phyloP scores from a whole-genome alignment of 2,113 vertebrate genomes.

The Morone saxatilis region DNA sequence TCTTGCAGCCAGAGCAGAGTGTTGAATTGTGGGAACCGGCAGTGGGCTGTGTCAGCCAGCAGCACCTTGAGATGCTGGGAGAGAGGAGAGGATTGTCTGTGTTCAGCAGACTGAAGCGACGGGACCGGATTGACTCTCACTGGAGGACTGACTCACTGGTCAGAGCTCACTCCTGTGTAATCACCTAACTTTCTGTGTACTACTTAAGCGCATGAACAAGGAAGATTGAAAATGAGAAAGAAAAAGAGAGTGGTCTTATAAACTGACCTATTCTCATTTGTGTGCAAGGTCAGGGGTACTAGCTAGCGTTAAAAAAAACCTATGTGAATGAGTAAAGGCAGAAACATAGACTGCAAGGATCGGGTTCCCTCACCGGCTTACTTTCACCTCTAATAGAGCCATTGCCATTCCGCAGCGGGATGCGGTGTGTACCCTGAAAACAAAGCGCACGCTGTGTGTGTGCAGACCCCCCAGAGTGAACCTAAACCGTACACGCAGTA shows the following conservation, averaged over 20 bases:
- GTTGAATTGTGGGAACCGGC: slow-evolving; percentile 56
- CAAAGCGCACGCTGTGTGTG: slow-evolving; percentile 74
- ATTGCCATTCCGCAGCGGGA: slow-evolving; percentile 64
- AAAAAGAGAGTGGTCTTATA: neutral
- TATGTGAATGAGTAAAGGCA: slow-evolving; percentile 17
- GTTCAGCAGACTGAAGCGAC: slow-evolving; percentile 66
- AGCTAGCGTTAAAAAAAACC: slow-evolving; percentile 8
- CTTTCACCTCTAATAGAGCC: slow-evolving; percentile 78
- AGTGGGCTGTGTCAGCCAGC: slow-evolving; percentile 38
- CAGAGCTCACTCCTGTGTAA: slow-evolving; percentile 16
- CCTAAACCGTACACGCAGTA: slow-evolving; percentile 60
- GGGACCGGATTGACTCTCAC: slow-evolving; percentile 28
- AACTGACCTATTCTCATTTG: slow-evolving; percentile 7
- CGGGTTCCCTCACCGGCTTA: slow-evolving; percentile 69
- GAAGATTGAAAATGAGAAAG: slow-evolving; percentile 11
- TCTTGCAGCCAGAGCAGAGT: slow-evolving; percentile 15
- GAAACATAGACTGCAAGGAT: slow-evolving; percentile 61
- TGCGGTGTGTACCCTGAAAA: slow-evolving; percentile 60
- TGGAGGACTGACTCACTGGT: slow-evolving; percentile 6
- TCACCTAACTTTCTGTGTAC: slow-evolving; percentile 20
- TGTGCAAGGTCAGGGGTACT: neutral
- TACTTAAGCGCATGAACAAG: neutral
- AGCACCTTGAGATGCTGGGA: slow-evolving; percentile 49
- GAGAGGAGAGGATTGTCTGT: slow-evolving; percentile 66
- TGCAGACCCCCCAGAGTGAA: slow-evolving; percentile 76